Conservation (phyloP, 2,113 vertebrate genomes). For the Amblyornis subalaris region DNA sequence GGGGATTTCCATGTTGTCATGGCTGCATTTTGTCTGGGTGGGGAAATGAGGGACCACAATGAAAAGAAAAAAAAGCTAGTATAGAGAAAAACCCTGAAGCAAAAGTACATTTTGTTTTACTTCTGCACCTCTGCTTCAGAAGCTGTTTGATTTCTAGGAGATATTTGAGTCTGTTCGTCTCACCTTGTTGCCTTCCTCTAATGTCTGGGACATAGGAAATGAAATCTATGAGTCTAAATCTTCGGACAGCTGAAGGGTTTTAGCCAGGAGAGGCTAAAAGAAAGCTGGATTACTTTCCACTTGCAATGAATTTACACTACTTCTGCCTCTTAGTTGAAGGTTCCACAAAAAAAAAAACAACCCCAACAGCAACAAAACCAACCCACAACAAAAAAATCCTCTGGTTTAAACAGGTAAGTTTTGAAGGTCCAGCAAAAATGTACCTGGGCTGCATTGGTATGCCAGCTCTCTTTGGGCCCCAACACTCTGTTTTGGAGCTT, state of each 20-base stretch:
- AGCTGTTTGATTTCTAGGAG: background rate
- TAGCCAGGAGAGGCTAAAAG: background rate
- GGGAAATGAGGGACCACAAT: slow-evolving; percentile 33
- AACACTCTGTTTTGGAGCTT: background rate
- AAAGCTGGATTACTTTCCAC: background rate
- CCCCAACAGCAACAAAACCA: background rate
- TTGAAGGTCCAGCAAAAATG: background rate
- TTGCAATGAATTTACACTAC: background rate
- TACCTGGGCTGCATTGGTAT: fast-evolving
- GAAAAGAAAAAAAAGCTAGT: background rate
- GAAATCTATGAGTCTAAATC: background rate
- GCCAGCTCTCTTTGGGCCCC: background rate
- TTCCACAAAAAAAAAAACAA: background rate
- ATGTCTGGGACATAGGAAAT: background rate
- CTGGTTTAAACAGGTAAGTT: background rate
- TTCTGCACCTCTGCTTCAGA: background rate
- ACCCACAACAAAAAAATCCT: background rate
- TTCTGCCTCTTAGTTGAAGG: background rate
- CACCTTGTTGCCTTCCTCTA: background rate
- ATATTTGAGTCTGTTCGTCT: background rate
- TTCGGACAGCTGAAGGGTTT: background rate
- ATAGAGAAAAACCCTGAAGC: background rate
- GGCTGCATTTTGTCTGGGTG: slow-evolving; percentile 34
- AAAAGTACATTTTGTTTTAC: slow-evolving; percentile 38
- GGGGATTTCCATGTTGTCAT: slow-evolving; percentile 64